Conservation (phyloP, 2,113 vertebrate species). For the Cynocephalus volans region DNA sequence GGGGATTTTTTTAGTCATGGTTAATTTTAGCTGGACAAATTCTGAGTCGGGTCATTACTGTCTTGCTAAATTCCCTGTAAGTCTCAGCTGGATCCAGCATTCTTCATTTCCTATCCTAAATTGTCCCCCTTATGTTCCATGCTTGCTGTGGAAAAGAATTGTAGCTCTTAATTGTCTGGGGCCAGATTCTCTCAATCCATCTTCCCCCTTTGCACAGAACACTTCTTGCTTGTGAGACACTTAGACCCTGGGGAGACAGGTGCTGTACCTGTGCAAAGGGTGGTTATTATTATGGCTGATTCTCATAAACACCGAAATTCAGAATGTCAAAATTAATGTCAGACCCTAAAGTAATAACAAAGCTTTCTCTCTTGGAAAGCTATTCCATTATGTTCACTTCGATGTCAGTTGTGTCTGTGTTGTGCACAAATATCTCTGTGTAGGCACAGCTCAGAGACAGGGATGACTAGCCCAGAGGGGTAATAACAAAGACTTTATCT, state of each 20-base stretch:
- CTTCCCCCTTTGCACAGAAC: conserved; percentile 21
- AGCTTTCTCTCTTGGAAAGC: conserved; percentile 32
- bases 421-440: not conserved
- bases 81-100: conserved; percentile 53
- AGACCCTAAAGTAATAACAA: conserved; percentile 48
- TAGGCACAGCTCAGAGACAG: conserved; percentile 15
- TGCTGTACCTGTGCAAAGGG: conserved; percentile 45
- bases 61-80: conserved; percentile 48
- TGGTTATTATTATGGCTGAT: conserved; percentile 68
- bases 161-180: conserved; percentile 65
- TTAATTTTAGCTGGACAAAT: conserved; percentile 69
- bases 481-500: conserved; percentile 55
- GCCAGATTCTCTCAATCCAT: conserved; percentile 55
- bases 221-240: conserved; percentile 21
- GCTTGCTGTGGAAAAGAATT: conserved; percentile 19
- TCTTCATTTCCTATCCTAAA: conserved; percentile 71
- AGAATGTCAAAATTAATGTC: conserved; percentile 73
- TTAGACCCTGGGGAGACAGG: conserved; percentile 41
- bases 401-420: conserved; percentile 45
- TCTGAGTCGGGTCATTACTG: conserved; percentile 47
- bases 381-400: conserved; percentile 36
- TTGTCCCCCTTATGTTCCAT: not conserved
- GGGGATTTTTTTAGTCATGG: not conserved
- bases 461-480: not conserved
- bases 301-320: conserved; percentile 69